Evolutionary conservation across 30 jellyfish, hydroid and myxozoan species (phyloP).

Genomic region (Aurelia aurita complex sp. Pacific): DNA sequence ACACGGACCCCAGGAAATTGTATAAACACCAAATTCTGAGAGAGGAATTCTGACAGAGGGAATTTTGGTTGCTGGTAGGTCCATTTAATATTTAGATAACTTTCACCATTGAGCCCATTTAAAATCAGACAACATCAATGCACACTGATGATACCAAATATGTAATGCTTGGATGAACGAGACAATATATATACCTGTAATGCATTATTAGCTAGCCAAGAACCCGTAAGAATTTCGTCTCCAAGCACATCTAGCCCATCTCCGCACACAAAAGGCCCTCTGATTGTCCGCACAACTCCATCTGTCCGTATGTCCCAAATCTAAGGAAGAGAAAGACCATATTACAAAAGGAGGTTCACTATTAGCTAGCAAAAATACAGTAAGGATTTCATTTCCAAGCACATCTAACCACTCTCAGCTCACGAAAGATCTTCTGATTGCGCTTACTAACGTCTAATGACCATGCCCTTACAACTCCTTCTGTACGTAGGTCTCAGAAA

Average conservation of each 20-base stretch:
- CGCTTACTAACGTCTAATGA: too few species aligned
- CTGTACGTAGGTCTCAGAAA: conserved; percentile 92
- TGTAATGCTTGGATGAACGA: too few species aligned
- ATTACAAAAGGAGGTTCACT: neutral
- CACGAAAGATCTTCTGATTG: conserved; percentile 87
- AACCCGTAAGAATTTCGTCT: conserved; percentile 80
- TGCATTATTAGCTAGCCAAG: conserved; percentile 91
- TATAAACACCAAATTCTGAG: too few species aligned
- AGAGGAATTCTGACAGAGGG: too few species aligned
- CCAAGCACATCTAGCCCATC: conserved; percentile 89
- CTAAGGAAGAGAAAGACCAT: conserved; percentile 22
- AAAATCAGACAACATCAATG: too few species aligned
- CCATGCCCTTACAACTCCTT: conserved; percentile 86
- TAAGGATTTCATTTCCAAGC: conserved; percentile 65
- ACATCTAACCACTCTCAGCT: conserved; percentile 95
- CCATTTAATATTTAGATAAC: too few species aligned
- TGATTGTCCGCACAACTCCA: conserved; percentile 82
- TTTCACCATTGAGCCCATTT: too few species aligned
- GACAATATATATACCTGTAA: conserved; percentile 68
- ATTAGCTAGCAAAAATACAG: conserved; percentile 93
- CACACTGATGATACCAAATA: too few species aligned
- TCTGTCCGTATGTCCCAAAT: conserved; percentile 92
- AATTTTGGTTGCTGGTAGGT: too few species aligned
- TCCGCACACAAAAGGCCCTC: conserved; percentile 97
- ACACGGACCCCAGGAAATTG: too few species aligned